A percentile compares a stretch with the other conserved stretches of the same genome.
phyloP scores from a whole-genome alignment of 2,888 invertebrate species.

The Parelbella ahira region DNA sequence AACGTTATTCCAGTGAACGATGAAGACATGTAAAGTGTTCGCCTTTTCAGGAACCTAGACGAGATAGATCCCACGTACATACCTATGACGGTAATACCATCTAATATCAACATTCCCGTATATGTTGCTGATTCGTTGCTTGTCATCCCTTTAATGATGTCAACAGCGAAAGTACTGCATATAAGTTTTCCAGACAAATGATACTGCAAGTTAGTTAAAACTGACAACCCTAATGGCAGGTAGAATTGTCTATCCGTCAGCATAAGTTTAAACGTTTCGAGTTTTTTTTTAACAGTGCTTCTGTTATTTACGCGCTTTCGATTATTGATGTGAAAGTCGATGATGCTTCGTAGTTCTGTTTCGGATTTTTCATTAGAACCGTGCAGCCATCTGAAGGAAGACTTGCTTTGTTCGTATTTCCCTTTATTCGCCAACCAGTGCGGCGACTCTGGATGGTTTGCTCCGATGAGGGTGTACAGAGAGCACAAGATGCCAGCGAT shows the following conservation, averaged over 20 bases:
- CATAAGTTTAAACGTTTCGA: no score
- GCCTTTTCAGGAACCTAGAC: conserved; percentile 30
- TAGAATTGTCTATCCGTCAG: conserved; percentile 46
- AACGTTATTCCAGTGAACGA: conserved; percentile 44
- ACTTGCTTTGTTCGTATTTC: conserved; percentile 44
- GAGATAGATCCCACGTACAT: conserved; percentile 37
- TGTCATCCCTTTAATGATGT: conserved; percentile 48
- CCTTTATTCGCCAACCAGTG: conserved; percentile 51
- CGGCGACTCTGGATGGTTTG: conserved; percentile 47
- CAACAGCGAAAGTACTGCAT: conserved; percentile 48
- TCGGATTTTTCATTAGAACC: conserved; percentile 40
- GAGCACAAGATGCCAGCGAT: conserved; percentile 35
- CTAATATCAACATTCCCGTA: conserved; percentile 53
- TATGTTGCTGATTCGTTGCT: conserved; percentile 45
- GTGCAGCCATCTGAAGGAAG: conserved; percentile 45
- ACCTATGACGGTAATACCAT: conserved; percentile 49
- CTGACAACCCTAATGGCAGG: conserved; percentile 42
- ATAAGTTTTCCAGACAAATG: conserved; percentile 50
- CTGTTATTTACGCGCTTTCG: no score
- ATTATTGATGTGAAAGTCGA: conserved; percentile 27
- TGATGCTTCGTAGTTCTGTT: conserved; percentile 34
- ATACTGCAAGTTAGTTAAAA: conserved; percentile 43
- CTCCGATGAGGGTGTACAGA: conserved; percentile 31
- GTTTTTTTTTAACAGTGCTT: no score
- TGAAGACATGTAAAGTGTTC: conserved; percentile 44